A percentile compares a stretch with the other conserved stretches of the same genome.
phyloP scores from a whole-genome alignment of 2,113 vertebrate genomes.

The Gila orcuttii region DNA sequence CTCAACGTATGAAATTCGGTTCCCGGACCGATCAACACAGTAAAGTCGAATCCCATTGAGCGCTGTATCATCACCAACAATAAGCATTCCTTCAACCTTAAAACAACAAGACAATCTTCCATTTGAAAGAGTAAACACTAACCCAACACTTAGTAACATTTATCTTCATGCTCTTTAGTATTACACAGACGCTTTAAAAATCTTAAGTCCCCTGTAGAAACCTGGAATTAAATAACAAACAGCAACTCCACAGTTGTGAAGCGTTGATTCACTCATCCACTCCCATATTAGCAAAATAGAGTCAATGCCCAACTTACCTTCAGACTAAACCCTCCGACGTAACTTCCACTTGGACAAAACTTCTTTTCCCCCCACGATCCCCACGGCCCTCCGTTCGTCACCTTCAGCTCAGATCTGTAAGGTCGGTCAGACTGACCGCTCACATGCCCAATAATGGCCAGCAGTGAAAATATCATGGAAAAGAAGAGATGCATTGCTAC shows the following conservation, averaged over 20 bases:
- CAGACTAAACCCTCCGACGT: slow-evolving; percentile 35
- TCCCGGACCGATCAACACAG: slow-evolving; percentile 34
- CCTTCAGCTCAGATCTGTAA: not conserved
- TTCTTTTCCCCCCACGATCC: not conserved
- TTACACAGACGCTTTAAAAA: too few species aligned
- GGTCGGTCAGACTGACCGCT: not conserved
- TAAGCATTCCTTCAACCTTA: too few species aligned
- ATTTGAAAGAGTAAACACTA: too few species aligned
- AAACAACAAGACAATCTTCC: too few species aligned
- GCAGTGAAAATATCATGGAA: not conserved
- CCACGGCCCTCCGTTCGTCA: slow-evolving; percentile 23
- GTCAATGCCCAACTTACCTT: slow-evolving; percentile 7
- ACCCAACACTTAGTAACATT: too few species aligned
- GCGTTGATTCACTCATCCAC: too few species aligned
- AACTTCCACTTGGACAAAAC: not conserved
- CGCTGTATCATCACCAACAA: slow-evolving; percentile 43
- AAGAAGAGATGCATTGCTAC: not conserved
- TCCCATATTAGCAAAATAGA: not conserved
- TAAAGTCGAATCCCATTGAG: slow-evolving; percentile 55
- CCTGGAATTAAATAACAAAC: too few species aligned
- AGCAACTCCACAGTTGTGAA: too few species aligned
- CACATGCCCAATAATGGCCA: not conserved
- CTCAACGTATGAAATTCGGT: not conserved
- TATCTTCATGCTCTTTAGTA: too few species aligned
- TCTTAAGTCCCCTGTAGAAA: too few species aligned